Base-by-base conservation (phyloP, 2,113 vertebrate species). In the Poeciliopsis prolifica region DNA sequence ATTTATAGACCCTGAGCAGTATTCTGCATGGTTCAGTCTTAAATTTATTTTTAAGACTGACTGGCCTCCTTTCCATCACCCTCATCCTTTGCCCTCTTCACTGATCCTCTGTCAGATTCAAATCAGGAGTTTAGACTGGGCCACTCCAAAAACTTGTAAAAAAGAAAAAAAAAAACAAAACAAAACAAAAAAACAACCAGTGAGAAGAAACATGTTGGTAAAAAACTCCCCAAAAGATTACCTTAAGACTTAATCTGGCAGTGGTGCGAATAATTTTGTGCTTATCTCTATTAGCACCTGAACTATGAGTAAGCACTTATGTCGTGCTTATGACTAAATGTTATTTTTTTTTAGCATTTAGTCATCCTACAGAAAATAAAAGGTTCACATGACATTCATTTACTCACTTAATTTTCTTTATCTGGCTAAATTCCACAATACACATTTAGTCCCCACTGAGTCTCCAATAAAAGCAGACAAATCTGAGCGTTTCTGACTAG, bases 381-480 rank as follows among this genome's bases (percentile, higher is more conserved):
- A 10, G 3, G 5, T 1, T 65, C n/a, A 35, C 51, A 28, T 7
- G 26, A 30, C 61, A 67, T 70, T 60, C 5, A 65, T n/a, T 54
- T 12, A 48, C 40, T n/a, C 40, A 35, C 30, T 40, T 28, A 17
- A 61, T 68, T 51, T 17, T 44, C 15, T 58, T 58, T 29, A 71
- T 35, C 42, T 44, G 29, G 58, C 40, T 60, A 37, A 60, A 26
- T 13, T 70, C 31, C 68, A 70, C 51, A 15, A 44, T 26, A 58
- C 5, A 71, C 13, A 2, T 77, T 64, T 13, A 30, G 14, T 42
- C 61, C 7, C 7, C 26, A 31, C 22, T 48, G 31, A 15, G 31
- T 67, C 17, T 71, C 54, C 65, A 72, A 17, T 42, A 37, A 26
- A 33, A 70, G 5, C 33, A 33, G 64, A 72, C 70, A 24, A 66